Evolutionary conservation across 2,797 vertebrate species (phyloP), one percentile per base, ranked within the genome.

Genomic region (Staurois parvus): DNA sequence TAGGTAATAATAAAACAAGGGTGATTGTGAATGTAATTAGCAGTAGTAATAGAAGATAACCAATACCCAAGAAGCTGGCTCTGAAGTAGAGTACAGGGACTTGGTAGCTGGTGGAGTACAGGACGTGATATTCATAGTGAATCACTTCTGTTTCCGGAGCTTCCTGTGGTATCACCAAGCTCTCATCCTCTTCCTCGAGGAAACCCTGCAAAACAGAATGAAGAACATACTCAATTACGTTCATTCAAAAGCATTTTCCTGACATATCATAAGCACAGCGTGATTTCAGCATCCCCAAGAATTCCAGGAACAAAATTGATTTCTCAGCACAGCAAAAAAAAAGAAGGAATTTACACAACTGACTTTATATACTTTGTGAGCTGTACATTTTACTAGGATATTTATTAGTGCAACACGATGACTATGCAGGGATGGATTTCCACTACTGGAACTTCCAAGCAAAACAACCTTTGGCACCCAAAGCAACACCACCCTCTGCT

Each of bases 81-180:
- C 97, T 95, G 88, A 99, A 99, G 87, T 97, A 99, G 13, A 99
- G 95, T 45, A 97, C 95, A 0, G 98, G 98, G 30, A 93, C 93
- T 73, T 95, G 93, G 91, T 97, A 97, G 92, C 97, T 98, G 88
- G 94, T 95, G 76, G 97, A 98, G 89, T 95, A 98, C 29, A 99
- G 81, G 87, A 99, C 89, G 73, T 99, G 97, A 88, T 98, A 97
- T 83, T 99, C 98, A 21, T 93, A 95, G 70, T 91, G 93, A 88
- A 95, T 89, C 81, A 92, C 91, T 85, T 94, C 89, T 0, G 84
- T 88, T 0, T 74, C 13, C 15, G 73, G 26, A 77, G 76, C 9
- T 13, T 30, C 70, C 62, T 76, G 90, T 1, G 66, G 7, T 66
- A 84, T 89, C 85, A 92, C 80, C 48, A 37, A 88, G 29, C 92